A percentile compares a stretch with the other conserved stretches of the same genome.
These are phyloP conservation scores for Dendrophyllia cribrosa DNA, from an alignment of 64 coral and sea anemone genomes.

Conservation along the genomic window DNA sequence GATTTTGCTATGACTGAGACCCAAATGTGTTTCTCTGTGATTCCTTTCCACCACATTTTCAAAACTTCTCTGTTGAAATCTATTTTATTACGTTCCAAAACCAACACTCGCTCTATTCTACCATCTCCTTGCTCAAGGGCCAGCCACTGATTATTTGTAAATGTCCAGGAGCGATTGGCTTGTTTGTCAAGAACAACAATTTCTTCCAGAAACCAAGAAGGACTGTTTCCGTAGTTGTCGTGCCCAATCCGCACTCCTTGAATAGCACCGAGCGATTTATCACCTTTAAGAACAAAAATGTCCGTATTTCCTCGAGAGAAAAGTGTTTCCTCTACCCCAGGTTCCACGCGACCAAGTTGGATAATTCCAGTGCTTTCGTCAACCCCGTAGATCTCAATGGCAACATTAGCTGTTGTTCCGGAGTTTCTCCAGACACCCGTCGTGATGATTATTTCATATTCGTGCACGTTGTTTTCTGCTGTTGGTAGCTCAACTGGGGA, in stretches of 20 bases:
- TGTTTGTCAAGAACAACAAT: constrained; percentile 36
- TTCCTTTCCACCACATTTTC: background rate
- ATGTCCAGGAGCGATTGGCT: background rate
- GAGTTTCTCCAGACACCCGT: constrained; percentile 77
- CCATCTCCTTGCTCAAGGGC: constrained; percentile 54
- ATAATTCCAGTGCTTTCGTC: constrained; percentile 51
- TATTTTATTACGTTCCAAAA: background rate
- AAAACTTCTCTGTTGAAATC: constrained; percentile 12
- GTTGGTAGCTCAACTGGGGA: background rate
- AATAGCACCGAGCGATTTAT: constrained; percentile 43
- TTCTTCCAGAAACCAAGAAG: constrained; percentile 68
- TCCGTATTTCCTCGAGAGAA: constrained; percentile 48
- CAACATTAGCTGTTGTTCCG: constrained; percentile 62
- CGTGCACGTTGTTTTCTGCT: constrained; percentile 20
- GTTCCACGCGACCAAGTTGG: background rate
- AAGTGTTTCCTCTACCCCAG: background rate
- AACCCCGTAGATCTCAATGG: constrained; percentile 57
- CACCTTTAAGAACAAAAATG: constrained; percentile 44
- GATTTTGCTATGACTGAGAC: constrained; percentile 37
- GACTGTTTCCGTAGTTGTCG: constrained; percentile 53
- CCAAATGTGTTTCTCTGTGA: constrained; percentile 54
- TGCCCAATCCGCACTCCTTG: constrained; percentile 44
- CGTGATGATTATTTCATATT: constrained; percentile 65
- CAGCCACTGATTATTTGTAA: constrained; percentile 23
- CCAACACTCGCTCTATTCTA: constrained; percentile 14